Evolutionary conservation across 2,113 vertebrate genomes (phyloP).

Genomic region (Heterochromis multidens): DNA sequence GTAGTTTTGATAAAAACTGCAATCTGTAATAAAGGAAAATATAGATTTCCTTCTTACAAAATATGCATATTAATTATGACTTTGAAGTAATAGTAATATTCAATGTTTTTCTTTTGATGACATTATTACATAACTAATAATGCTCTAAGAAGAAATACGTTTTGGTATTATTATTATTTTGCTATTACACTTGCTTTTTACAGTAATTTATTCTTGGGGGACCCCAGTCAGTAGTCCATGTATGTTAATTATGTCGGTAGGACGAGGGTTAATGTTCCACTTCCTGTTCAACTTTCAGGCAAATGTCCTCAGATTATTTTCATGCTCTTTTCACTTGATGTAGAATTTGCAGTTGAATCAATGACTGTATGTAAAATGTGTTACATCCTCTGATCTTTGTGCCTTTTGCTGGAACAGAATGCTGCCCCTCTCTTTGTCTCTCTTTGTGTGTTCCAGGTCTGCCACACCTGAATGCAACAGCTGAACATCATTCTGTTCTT

Average conservation of each 20-base stretch:
- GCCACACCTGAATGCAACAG: neutral
- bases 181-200: too few relatives aligned
- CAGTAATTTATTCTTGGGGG: neutral
- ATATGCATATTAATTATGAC: neutral
- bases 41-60: too few relatives aligned
- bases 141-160: neutral
- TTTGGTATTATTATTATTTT: neutral
- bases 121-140: too few relatives aligned
- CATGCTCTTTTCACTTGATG: neutral
- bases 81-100: neutral
- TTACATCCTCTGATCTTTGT: neutral
- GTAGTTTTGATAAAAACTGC: neutral
- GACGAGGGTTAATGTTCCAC: neutral
- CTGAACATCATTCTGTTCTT: neutral
- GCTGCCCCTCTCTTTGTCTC: accelerated
- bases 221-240: neutral
- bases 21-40: too few relatives aligned
- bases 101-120: neutral
- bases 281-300: neutral
- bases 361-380: neutral
- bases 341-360: too few relatives aligned
- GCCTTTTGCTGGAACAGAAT: neutral
- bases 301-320: neutral
- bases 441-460: neutral
- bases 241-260: neutral